Evolutionary conservation across 2,113 vertebrate species (phyloP).

Genomic region (Mus spicilegus): DNA sequence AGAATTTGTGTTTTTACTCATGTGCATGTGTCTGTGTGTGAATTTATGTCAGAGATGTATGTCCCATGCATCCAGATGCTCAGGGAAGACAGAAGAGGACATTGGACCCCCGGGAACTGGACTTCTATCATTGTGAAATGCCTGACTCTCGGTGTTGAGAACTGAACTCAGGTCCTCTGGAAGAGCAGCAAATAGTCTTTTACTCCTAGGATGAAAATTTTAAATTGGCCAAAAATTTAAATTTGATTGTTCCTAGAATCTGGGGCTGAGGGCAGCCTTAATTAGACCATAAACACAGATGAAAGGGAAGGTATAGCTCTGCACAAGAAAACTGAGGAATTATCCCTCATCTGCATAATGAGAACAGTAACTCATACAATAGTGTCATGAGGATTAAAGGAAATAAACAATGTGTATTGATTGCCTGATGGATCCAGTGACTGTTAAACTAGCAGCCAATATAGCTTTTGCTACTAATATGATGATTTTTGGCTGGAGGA

Average conservation of each 20-base stretch:
- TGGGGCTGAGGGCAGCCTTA: not conserved
- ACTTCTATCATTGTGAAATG: not conserved
- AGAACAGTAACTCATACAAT: not conserved
- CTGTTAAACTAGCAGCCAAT: not conserved
- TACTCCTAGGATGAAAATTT: not conserved
- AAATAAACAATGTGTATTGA: not conserved
- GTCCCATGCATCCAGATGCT: not conserved
- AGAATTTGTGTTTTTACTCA: not conserved
- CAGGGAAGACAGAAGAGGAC: not conserved
- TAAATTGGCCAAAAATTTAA: not conserved
- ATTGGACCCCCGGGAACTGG: not conserved
- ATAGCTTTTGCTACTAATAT: conserved; percentile 24
- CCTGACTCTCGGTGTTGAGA: not conserved
- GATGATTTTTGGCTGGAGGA: conserved; percentile 1
- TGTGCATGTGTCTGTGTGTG: not conserved
- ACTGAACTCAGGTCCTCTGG: not conserved
- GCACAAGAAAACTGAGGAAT: not conserved
- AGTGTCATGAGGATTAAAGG: not conserved
- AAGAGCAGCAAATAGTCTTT: not conserved
- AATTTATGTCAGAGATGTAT: not conserved
- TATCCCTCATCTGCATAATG: not conserved
- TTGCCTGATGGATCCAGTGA: not conserved
- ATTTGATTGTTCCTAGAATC: not conserved
- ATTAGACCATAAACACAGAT: not conserved
- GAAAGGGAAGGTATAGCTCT: not conserved